Evolutionary conservation across 2,113 vertebrate genomes (phyloP).

Genomic region (Rhizomys pruinosus): DNA sequence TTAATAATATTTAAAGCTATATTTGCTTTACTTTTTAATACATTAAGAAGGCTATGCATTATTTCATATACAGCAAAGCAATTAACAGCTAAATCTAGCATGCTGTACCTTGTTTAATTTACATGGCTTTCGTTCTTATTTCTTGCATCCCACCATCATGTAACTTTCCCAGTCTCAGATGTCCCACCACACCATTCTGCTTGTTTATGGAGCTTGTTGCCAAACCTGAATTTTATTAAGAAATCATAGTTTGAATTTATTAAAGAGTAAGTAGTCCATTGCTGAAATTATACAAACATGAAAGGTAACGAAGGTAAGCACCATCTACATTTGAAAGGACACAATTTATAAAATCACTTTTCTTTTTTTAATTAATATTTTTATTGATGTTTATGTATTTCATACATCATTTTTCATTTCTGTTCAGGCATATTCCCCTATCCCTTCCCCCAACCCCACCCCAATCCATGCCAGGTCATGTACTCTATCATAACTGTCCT

Average conservation of each 20-base stretch:
- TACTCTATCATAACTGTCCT: no score
- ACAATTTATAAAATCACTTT: constrained; percentile 48
- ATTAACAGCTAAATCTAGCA: background rate
- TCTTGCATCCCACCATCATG: background rate
- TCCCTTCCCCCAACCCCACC: no score
- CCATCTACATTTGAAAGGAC: constrained; percentile 57
- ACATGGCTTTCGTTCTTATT: background rate
- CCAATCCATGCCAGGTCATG: no score
- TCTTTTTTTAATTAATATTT: no score
- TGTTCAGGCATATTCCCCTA: no score
- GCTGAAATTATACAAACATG: constrained; percentile 38
- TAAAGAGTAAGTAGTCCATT: constrained; percentile 1
- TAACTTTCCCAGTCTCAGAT: background rate
- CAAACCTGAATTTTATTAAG: constrained; percentile 54
- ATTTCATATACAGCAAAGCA: background rate
- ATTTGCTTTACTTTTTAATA: constrained; percentile 34
- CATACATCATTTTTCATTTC: no score
- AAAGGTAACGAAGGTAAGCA: background rate
- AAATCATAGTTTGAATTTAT: background rate
- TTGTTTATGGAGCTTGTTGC: background rate
- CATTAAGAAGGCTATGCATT: constrained; percentile 4
- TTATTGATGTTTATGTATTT: no score
- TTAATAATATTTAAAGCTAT: constrained; percentile 17
- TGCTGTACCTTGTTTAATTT: constrained; percentile 12
- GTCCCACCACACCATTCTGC: background rate